Percentiles rank a stretch among this genome's conserved stretches.
These are phyloP conservation scores for Brenthis daphne DNA, from an alignment of 2,888 invertebrate species.

Conservation along the genomic window DNA sequence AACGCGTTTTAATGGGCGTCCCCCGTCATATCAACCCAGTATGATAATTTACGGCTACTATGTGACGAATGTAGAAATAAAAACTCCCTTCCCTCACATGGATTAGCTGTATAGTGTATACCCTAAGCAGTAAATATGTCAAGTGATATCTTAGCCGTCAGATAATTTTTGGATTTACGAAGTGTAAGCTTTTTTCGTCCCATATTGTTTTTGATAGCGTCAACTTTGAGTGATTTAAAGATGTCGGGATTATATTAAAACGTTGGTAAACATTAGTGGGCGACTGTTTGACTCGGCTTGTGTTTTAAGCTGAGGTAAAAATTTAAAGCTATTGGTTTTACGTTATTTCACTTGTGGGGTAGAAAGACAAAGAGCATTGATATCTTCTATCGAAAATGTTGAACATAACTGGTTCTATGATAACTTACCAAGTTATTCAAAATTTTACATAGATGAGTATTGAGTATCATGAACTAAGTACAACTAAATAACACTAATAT, in stretches of 20 bases:
- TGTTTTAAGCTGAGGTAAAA: neutral
- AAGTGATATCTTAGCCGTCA: constrained; percentile 72
- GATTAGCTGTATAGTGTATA: constrained; percentile 61
- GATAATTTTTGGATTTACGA: constrained; percentile 80
- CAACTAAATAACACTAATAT: too few relatives aligned
- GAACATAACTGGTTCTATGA: too few relatives aligned
- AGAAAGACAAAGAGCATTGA: too few relatives aligned
- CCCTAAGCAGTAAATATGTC: constrained; percentile 81
- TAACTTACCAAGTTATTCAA: too few relatives aligned
- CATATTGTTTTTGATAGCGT: constrained; percentile 51
- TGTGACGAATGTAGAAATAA: constrained; percentile 84
- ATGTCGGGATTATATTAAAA: constrained; percentile 36
- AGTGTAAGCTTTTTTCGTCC: constrained; percentile 51
- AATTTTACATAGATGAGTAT: too few relatives aligned
- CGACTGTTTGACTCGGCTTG: constrained; percentile 6
- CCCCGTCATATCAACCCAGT: constrained; percentile 83
- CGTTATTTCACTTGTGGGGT: too few relatives aligned
- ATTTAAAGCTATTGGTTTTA: too few relatives aligned
- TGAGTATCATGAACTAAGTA: too few relatives aligned
- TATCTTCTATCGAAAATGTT: too few relatives aligned
- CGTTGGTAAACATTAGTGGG: constrained; percentile 30
- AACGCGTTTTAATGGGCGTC: constrained; percentile 83
- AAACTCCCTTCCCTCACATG: constrained; percentile 61
- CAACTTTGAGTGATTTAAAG: constrained; percentile 46
- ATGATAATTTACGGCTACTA: constrained; percentile 83